phyloP scores from a whole-genome alignment of 2,113 vertebrate species.

The Xiphophorus maculatus region DNA sequence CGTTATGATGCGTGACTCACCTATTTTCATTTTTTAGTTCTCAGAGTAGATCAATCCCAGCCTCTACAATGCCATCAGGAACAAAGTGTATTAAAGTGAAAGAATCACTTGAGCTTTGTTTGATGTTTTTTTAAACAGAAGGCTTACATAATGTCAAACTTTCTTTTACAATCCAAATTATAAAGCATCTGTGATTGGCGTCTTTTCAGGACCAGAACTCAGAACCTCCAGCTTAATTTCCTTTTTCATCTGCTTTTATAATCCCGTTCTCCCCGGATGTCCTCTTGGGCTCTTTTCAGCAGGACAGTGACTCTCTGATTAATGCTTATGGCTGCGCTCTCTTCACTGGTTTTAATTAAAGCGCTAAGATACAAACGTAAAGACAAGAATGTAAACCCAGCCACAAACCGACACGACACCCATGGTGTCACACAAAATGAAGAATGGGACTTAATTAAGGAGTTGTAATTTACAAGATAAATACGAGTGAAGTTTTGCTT shows the following conservation, averaged over 20 bases:
- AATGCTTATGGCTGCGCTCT: constrained; percentile 44
- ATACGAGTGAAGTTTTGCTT: constrained; percentile 45
- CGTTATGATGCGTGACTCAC: neutral
- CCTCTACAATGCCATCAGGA: neutral
- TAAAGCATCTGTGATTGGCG: neutral
- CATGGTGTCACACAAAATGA: constrained; percentile 8
- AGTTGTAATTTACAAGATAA: constrained; percentile 43
- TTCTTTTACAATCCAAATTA: neutral
- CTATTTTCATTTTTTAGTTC: neutral
- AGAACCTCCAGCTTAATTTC: neutral
- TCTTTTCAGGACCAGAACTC: neutral
- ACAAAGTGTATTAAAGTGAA: neutral
- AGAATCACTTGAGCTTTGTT: neutral
- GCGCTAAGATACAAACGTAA: constrained; percentile 24
- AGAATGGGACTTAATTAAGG: constrained; percentile 51
- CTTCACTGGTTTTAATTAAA: constrained; percentile 61
- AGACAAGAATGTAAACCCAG: constrained; percentile 9
- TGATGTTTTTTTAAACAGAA: too few relatives aligned
- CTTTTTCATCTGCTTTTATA: neutral
- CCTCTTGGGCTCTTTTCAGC: neutral
- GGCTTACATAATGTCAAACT: neutral
- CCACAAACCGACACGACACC: neutral
- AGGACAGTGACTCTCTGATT: constrained; percentile 43
- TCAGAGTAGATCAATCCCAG: neutral
- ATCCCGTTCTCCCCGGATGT: neutral